Conservation (phyloP, 2,797 vertebrate species). For the Urosaurus nigricauda region DNA sequence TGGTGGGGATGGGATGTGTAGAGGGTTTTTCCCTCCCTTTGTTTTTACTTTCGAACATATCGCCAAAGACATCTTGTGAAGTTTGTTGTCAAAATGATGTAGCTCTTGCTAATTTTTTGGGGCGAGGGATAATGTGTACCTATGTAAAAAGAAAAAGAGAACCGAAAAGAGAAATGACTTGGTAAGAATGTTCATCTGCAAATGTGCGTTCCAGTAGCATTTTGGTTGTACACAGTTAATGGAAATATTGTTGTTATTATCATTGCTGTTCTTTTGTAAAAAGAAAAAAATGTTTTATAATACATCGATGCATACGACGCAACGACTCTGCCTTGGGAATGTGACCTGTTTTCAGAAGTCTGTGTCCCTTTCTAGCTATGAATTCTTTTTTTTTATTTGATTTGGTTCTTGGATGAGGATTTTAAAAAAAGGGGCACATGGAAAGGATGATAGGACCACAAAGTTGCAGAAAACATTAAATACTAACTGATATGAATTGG, state of each 20-base stretch:
- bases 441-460: background rate
- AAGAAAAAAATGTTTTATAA: constrained; percentile 25
- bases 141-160: constrained; percentile 33
- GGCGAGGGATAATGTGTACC: background rate
- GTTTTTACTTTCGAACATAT: background rate
- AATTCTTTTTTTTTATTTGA: constrained; percentile 2
- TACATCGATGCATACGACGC: constrained; percentile 20
- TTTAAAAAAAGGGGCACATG: background rate
- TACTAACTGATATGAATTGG: background rate
- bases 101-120: constrained; percentile 47
- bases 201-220: constrained; percentile 5
- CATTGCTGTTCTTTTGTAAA: background rate
- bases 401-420: constrained; percentile 6
- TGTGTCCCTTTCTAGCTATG: constrained; percentile 15
- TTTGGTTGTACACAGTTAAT: constrained; percentile 8
- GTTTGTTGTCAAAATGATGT: background rate
- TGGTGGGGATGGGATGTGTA: background rate
- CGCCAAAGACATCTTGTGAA: constrained; percentile 67
- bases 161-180: constrained; percentile 24
- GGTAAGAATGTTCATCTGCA: constrained; percentile 46
- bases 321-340: constrained; percentile 52
- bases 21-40: background rate
- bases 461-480: background rate
- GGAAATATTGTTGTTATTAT: background rate
- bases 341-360: constrained; percentile 65